Evolutionary conservation across 2,113 vertebrate genomes (phyloP), one percentile per base, ranked within the genome.

Genomic region (Phoenicopterus ruber): DNA sequence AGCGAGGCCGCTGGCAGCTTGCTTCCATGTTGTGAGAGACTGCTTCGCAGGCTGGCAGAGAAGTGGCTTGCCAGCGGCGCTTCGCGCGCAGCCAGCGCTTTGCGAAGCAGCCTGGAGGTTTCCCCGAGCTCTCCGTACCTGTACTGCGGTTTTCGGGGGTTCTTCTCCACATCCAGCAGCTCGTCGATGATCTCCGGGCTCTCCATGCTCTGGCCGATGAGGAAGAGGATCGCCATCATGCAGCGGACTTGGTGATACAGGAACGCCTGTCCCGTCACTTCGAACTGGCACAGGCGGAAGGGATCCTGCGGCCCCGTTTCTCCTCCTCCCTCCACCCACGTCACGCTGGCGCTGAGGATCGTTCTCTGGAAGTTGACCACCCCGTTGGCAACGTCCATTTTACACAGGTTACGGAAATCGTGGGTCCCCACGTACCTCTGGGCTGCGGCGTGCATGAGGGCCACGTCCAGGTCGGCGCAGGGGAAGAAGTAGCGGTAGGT

Each of bases 181-280:
- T 99, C 97, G 8, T 98, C 88, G 5, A 99, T 99, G 81, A 99
- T 93, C 13, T 99, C 98, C 0, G 98, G 98, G 34, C 96, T 93
- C 97, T 99, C 99, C 96, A 99, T 96, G 85, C 98, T 98, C 95
- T 99, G 99, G 29, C 99, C 99, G 5, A 99, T 98, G 63, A 99
- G 98, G 85, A 99, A 98, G 65, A 99, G 98, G 67, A 99, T 65
- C 2, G 99, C 99, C 99, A 99, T 99, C 99, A 99, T 99, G 97
- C 99, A 99, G 46, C 99, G 99, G 4, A 99, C 99, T 96, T 99
- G 99, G 97, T 99, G 99, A 78, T 99, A 99, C 46, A 99, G 99
- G 95, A 99, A 99, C 0, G 99, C 99, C 50, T 99, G 98, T 24
- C 99, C 99, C 10, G 90, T 98, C 94, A 99, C 98, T 97, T 99